Base-by-base conservation (phyloP, 2,797 vertebrate genomes). In the Oreochromis mossambicus region DNA sequence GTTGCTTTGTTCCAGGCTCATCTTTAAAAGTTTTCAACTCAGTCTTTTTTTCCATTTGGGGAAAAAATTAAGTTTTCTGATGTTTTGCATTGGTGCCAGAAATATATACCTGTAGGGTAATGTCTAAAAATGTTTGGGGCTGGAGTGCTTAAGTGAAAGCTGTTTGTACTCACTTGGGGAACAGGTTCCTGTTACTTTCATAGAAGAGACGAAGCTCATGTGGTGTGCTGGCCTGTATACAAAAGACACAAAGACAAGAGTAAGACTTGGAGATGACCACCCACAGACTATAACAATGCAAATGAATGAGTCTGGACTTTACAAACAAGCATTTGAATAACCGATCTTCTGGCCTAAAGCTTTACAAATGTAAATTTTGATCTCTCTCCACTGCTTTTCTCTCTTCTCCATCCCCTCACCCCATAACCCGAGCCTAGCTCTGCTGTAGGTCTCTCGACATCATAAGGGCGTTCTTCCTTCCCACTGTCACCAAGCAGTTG, bases 191-290 rank as follows among this genome's bases (percentile, higher is more conserved):
- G 95, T 98, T 98, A 95, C 97, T 98, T 96, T 99, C 98, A 11
- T 99, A 99, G 95, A 97, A 99, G 79, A 98, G 96, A 24, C 98
- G 97, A 12, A 99, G 97, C 88, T 99, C 98, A 90, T 99, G 98
- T 1, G 99, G 99, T 78, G 97, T 98, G 94, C 97, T 99, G 86
- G 98, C 99, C 99, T 99, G 84, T 1, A 70, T n/a, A 89, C 63
- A 84, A 14, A 82, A 46, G 68, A 84, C 50, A 85, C 13, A 78
- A 63, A 86, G 48, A 77, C 48, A 78, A 11, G 14, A 66, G 17
- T 34, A 19, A 78, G 63, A 82, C 43, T 24, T 83, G 3, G 32
- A 66, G 36, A 82, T 46, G 6, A 29, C n/a, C 13, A 61, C 15
- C 13, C 32, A 58, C 48, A 81, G 4, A 81, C 21, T 46, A 12